Base-by-base conservation (phyloP, 2,888 invertebrate genomes). In the Cataglyphis altisquamis region DNA sequence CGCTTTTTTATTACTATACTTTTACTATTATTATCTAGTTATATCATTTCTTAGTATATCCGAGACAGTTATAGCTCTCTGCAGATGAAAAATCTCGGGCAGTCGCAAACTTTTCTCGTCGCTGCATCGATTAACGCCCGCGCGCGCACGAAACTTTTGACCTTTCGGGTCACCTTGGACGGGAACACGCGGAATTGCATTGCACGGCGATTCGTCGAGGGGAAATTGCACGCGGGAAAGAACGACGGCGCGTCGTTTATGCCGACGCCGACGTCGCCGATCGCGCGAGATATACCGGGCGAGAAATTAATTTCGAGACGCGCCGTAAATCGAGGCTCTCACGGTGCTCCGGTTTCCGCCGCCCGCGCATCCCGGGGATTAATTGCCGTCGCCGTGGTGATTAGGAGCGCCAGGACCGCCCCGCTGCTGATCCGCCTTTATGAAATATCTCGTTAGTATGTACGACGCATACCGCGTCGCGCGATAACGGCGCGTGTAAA, bases 371-470 rank as follows among this genome's bases (percentile, higher is more conserved):
- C 81, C 64, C 82, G 52, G 86, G 75, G 75, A 88, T 86, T 88
- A 88, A 88, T 88, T 86, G 87, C 84, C 77, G 75, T 72, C 82
- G 83, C 84, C 67, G 52, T 25, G 83, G 75, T 84, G 85, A 86
- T 86, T 86, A 82, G 83, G 77, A 86, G 74, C 84, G 45, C 57
- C 55, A 74, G 83, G 82, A 64, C 74, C 77, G 36, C 74, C 67
- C 80, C 83, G 86, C 81, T 83, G 88, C 82, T 83, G 87, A 88
- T 86, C 86, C 84, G 84, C 84, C 78, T 83, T 90, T 88, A 86
- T 88, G 87, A 88, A 90, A 89, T 88, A 86, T 89, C 87, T 88
- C 87, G 88, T 87, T 85, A 85, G 82, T 84, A 73, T 72, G 84
- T 45, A 62, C 80, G 41, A 25, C n/a, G 75, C 48, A 57, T 84